Percentiles rank a stretch among this genome's conserved stretches.
phyloP scores from a whole-genome alignment of 2,888 invertebrate genomes.

The Macropis europaea region DNA sequence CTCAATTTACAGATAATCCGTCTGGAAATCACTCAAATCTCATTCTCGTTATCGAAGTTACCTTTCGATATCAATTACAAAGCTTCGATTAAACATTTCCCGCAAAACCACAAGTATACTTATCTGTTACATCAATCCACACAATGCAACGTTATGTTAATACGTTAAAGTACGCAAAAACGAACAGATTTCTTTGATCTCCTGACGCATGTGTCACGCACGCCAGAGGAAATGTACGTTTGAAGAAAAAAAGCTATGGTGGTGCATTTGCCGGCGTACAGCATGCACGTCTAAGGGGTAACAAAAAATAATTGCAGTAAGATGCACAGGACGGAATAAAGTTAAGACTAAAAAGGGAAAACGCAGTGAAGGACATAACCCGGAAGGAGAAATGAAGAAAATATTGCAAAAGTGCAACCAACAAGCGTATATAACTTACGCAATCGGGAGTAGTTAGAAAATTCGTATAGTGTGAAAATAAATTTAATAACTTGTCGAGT shows the following conservation, averaged over 20 bases:
- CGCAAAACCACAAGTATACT: conserved; percentile 27
- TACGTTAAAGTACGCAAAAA: conserved; percentile 20
- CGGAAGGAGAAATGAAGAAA: no score
- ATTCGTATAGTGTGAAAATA: no score
- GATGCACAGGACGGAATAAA: no score
- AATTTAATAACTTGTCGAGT: no score
- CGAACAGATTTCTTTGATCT: conserved; percentile 7
- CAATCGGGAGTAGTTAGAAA: no score
- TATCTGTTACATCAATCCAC: conserved; percentile 12
- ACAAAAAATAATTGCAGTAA: no score
- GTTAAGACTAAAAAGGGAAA: no score
- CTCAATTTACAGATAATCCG: background rate
- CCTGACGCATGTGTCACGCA: conserved; percentile 9
- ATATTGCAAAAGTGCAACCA: no score
- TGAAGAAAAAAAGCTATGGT: background rate
- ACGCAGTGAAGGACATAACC: no score
- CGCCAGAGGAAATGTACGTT: conserved; percentile 11
- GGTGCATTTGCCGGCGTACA: no score
- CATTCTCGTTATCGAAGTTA: conserved; percentile 10
- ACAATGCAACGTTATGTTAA: background rate
- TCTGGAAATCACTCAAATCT: background rate
- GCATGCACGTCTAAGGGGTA: no score
- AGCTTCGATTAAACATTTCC: conserved; percentile 19
- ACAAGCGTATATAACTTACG: no score
- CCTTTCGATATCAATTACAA: conserved; percentile 30